Base-by-base conservation (phyloP, 1,140 invertebrate genomes). In the Drosophila setifemur region DNA sequence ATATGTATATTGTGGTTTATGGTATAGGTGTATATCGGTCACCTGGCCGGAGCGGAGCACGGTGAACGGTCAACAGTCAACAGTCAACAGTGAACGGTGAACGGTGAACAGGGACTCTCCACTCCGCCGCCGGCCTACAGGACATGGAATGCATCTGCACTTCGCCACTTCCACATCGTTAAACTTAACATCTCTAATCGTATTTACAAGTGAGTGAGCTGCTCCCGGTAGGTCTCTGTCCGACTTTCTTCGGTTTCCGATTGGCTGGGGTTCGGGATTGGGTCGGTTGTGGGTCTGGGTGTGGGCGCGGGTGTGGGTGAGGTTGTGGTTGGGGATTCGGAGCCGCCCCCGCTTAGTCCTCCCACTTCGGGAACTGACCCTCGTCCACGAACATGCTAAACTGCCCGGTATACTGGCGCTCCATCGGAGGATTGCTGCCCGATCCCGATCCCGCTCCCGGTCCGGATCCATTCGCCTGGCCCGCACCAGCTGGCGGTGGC, bases 371-470 rank as follows among this genome's bases (percentile, higher is more conserved):
- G 63, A 90, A 90, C 58, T 89, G 81, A 31, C 85, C 73, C 67
- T 90, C 90, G 68, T 90, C 90, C 14, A 90, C 72, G 29, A 90
- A 90, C 82, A 90, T 90, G 64, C 81, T 88, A 18, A 90, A 90
- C 55, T 85, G 79, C 1, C 79, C 79, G 12, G 79, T 85, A 47
- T 85, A 85, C 19, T 86, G 81, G 48, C 83, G 79, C 23, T 85
- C 74, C 39, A 74, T 21, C 40, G 73, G 33, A 40, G 77, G 47
- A 47, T 67, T 35, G 50, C 70, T 3, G 21, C 31, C 6, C 21
- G 31, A 23, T n/a, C 26, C 12, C 33, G 16, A 12, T 12, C 31
- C 6, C 21, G 31, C 18, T n/a, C 26, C 12, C 33, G 16, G n/a
- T 12, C 40, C 40, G 19, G 35, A 49, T 45, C 50, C n/a, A n/a